These are phyloP conservation scores for Leucania comma DNA, from an alignment of 2,888 invertebrate genomes.

Conservation along the genomic window DNA sequence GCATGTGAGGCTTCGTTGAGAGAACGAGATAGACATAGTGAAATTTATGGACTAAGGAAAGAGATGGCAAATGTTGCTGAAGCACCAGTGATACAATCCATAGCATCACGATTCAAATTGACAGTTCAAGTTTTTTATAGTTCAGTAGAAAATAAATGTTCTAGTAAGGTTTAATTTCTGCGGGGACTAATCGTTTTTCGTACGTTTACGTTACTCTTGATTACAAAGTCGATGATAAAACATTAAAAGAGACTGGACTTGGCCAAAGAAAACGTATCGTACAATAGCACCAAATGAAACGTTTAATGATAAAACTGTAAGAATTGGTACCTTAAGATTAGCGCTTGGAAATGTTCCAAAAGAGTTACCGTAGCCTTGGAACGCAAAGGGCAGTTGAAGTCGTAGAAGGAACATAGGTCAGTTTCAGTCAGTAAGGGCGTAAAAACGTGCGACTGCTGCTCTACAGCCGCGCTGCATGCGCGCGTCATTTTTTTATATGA, in stretches of 20 bases:
- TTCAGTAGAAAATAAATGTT: conserved; percentile 41
- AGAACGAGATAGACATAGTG: conserved; percentile 68
- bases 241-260: conserved; percentile 1
- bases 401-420: too few relatives aligned
- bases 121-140: conserved; percentile 58
- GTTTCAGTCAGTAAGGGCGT: too few relatives aligned
- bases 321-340: not conserved
- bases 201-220: conserved; percentile 12
- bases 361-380: too few relatives aligned
- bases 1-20: conserved; percentile 68
- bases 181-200: conserved; percentile 31
- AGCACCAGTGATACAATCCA: conserved; percentile 42
- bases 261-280: conserved; percentile 7
- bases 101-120: conserved; percentile 57
- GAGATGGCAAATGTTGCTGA: conserved; percentile 65
- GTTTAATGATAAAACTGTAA: conserved; percentile 6
- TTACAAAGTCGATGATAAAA: conserved; percentile 23
- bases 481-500: too few relatives aligned
- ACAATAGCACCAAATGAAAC: conserved; percentile 19
- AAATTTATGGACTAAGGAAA: conserved; percentile 58
- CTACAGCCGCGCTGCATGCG: too few relatives aligned
- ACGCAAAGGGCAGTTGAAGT: too few relatives aligned
- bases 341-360: too few relatives aligned
- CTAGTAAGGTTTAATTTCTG: conserved; percentile 33
- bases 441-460: too few relatives aligned